Percentiles rank a stretch among this genome's conserved stretches.
Evolutionary conservation across 2,888 invertebrate genomes (phyloP).

Genomic region (Aleiodes testaceus): DNA sequence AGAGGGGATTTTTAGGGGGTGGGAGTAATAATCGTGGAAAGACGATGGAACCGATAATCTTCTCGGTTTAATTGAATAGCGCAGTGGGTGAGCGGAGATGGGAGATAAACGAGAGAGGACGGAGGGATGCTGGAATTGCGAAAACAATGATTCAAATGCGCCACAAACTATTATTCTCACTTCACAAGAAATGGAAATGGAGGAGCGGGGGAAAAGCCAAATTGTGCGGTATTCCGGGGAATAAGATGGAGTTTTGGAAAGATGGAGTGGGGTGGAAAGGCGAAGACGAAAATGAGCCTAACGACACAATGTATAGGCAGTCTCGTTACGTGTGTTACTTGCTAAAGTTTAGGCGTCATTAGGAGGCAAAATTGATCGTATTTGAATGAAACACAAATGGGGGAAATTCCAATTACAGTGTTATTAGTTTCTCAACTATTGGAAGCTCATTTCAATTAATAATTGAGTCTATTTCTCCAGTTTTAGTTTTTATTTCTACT

Average conservation of each 20-base stretch:
- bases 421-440: constrained; percentile 50
- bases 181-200: constrained; percentile 36
- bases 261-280: constrained; percentile 14
- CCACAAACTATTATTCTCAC: constrained; percentile 48
- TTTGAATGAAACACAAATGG: constrained; percentile 48
- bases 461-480: neutral
- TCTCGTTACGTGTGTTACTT: no score
- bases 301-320: constrained; percentile 21
- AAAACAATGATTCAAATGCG: constrained; percentile 60
- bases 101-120: constrained; percentile 12
- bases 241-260: no score
- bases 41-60: constrained; percentile 57
- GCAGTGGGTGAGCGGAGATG: constrained; percentile 31
- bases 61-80: constrained; percentile 59
- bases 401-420: constrained; percentile 47
- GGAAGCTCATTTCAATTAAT: constrained; percentile 22
- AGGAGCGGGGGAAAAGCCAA: constrained; percentile 29
- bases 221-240: constrained; percentile 9
- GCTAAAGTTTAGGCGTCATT: constrained; percentile 55
- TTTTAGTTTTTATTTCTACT: no score
- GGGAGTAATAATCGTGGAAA: constrained; percentile 36
- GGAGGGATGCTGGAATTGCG: constrained; percentile 27
- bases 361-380: constrained; percentile 55
- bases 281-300: constrained; percentile 23
- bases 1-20: neutral